Evolutionary conservation across 2,113 vertebrate species (phyloP).

Genomic region (Pelvicachromis taeniatus): DNA sequence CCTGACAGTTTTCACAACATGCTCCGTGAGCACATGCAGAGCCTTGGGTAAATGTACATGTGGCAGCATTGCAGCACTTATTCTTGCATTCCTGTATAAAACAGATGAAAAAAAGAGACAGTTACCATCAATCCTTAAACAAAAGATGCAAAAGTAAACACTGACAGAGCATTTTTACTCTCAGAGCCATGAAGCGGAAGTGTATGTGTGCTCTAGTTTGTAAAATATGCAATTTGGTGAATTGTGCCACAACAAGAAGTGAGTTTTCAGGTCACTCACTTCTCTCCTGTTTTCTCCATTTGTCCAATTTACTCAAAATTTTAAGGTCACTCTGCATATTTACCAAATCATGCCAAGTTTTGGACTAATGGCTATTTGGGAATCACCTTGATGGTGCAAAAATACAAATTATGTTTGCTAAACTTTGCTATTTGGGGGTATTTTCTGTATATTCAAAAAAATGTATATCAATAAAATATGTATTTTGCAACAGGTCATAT

Average conservation of each 20-base stretch:
- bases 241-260: neutral
- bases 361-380: neutral
- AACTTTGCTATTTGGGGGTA: neutral
- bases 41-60: conserved; percentile 78
- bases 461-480: too few relatives aligned
- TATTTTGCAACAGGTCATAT: too few relatives aligned
- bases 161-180: neutral
- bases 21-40: conserved; percentile 77
- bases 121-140: neutral
- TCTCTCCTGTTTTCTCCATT: accelerated
- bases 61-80: conserved; percentile 80
- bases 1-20: conserved; percentile 85
- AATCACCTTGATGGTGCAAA: neutral
- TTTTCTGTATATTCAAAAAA: neutral
- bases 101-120: neutral
- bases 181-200: neutral
- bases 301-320: neutral
- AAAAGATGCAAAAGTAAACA: neutral
- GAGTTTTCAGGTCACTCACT: neutral
- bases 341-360: neutral
- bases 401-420: neutral
- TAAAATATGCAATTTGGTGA: neutral
- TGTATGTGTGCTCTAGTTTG: neutral
- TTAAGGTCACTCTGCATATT: neutral
- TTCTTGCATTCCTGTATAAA: conserved; percentile 76